Evolutionary conservation across 2,113 vertebrate genomes (phyloP), one percentile per base, ranked within the genome.

Genomic region (Hystrix cristata): DNA sequence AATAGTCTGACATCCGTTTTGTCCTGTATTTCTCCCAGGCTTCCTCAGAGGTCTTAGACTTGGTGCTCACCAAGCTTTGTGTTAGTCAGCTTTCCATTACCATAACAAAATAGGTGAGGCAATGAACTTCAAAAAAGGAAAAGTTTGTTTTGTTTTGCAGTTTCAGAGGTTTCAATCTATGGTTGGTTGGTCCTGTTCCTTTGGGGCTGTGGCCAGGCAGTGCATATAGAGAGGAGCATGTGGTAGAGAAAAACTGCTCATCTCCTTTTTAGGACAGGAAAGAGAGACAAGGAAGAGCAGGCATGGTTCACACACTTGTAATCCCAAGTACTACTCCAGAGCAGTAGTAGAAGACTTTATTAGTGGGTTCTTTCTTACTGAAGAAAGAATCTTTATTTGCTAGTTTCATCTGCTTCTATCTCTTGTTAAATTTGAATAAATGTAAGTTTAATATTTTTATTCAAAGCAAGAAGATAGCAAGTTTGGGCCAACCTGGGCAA

Each of bases 21-120:
- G 31, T 71, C 25, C 59, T 88, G 87, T 67, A 65, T 91, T 90
- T 87, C 48, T 72, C 57, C 48, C 19, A 51, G n/a, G 9, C 3
- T 96, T 94, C 48, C 90, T 94, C 65, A 62, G 53, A 81, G n/a
- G 43, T 78, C 65, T 81, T 87, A 19, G 51, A 46, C 43, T 85
- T 95, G 65, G 72, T 62, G 80, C 53, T 93, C 21, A 59, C n/a
- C 53, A 84, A 78, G 38, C 51, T 34, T 57, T 55, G 7, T 80
- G 25, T 80, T 80, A 87, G 57, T 64, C 48, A 53, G 4, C 34
- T 15, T 51, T 25, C 38, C 48, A 19, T 67, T 65, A 79, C 2
- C 23, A 38, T 67, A 87, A 65, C 38, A 79, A 87, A 67, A 7
- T 48, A 87, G 5, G 13, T 43, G 16, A 51, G 38, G 38, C 3